A percentile compares a stretch with the other conserved stretches of the same genome.
These are phyloP conservation scores for Leptonema lineaticorne DNA, from an alignment of 1,140 invertebrate species.

Conservation along the genomic window DNA sequence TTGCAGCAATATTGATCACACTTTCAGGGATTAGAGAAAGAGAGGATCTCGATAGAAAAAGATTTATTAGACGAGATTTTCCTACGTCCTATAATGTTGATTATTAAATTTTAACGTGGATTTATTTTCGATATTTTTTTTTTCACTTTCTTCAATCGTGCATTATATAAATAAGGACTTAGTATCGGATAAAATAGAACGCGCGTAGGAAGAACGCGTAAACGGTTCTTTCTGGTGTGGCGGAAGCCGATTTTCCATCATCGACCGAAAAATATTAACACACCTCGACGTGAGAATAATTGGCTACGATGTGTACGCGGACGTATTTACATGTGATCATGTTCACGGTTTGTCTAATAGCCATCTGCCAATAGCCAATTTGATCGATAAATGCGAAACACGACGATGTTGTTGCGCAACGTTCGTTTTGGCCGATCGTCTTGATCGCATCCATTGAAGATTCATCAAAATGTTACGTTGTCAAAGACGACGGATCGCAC, in stretches of 20 bases:
- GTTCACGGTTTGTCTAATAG: neutral
- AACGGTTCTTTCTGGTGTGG: neutral
- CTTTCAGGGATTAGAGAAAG: constrained; percentile 7
- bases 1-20: constrained; percentile 11
- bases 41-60: neutral
- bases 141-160: too few species aligned
- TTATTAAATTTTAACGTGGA: too few species aligned
- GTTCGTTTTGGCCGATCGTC: neutral
- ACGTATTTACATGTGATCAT: neutral
- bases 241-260: neutral
- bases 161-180: neutral
- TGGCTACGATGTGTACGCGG: neutral
- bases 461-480: too few species aligned
- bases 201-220: neutral
- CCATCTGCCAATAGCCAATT: constrained; percentile 10
- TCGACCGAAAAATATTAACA: neutral
- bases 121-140: too few species aligned
- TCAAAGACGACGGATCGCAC: too few species aligned
- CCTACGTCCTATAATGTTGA: neutral
- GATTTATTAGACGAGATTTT: neutral
- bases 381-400: neutral
- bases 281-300: neutral
- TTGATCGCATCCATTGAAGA: neutral
- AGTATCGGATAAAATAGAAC: neutral
- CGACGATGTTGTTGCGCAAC: neutral